Evolutionary conservation across 1,140 invertebrate species (phyloP).

Genomic region (Psilanteris sp.): DNA sequence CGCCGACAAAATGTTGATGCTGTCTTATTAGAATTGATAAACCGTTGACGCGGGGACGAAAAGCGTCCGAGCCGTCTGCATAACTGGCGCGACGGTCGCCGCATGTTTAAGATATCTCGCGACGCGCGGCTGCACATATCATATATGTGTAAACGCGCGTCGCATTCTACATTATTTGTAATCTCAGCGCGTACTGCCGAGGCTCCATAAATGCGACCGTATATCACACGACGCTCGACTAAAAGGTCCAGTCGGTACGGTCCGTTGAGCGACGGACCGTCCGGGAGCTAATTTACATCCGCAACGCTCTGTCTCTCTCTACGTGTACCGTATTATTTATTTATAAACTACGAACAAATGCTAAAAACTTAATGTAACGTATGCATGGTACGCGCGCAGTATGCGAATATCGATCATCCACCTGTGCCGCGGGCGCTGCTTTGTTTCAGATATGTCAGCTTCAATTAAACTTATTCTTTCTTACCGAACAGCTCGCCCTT

Average conservation of each 20-base stretch:
- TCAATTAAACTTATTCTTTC: conserved; percentile 8
- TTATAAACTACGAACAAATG: conserved; percentile 54
- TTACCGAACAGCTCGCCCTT: conserved; percentile 1
- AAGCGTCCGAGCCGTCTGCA: conserved; percentile 20
- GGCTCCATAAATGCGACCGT: conserved; percentile 55
- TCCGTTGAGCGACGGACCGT: conserved; percentile 34
- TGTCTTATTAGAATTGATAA: background rate
- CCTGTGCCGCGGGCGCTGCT: too few species aligned
- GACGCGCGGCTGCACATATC: conserved; percentile 31
- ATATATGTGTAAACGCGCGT: conserved; percentile 38
- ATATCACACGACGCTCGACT: conserved; percentile 47
- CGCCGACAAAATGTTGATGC: background rate
- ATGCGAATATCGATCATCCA: conserved; percentile 32
- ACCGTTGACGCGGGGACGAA: conserved; percentile 1
- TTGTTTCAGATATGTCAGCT: conserved; percentile 21
- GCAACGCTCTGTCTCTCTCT: conserved; percentile 43
- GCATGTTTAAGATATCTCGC: conserved; percentile 32
- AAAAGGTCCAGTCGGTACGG: conserved; percentile 31
- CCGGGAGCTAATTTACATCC: conserved; percentile 49
- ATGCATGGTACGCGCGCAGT: conserved; percentile 22
- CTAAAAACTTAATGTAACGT: conserved; percentile 51
- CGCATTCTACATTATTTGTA: conserved; percentile 49
- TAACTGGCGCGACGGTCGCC: conserved; percentile 23
- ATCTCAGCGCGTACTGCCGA: conserved; percentile 65
- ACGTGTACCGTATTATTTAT: conserved; percentile 65